Base-by-base conservation (phyloP, 2,797 vertebrate species). In the Chromis chromis region DNA sequence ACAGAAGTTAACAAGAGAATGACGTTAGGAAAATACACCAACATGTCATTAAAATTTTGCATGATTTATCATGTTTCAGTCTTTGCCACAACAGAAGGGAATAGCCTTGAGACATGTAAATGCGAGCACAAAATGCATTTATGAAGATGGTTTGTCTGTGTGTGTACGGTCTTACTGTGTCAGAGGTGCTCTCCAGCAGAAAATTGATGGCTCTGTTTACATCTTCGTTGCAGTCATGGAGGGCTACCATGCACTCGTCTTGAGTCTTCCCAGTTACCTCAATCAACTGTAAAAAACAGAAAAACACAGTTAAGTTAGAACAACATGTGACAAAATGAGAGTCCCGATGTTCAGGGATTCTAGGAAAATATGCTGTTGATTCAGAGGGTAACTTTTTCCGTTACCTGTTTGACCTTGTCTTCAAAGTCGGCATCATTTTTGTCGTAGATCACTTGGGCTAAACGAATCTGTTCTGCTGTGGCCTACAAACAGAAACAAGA, bases 381-480 rank as follows among this genome's bases (percentile, higher is more conserved):
- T 24, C 19, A 53, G 28, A 62, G 65, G 36, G 52, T 24, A 0
- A 1, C 21, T 54, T 50, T 46, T 59, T 56, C 2, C 16, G 16
- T 71, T 93, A 97, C 98, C 95, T 99, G 97, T 92, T 98, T 98
- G 87, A 99, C 96, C 93, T 99, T 98, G 88, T 95, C 96, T 93
- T 99, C 97, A 94, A 98, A 99, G 90, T 98, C 97, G 68, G 95
- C 89, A 58, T 99, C 96, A 6, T 96, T 99, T 95, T 98, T 98
- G 94, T 98, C 97, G 0, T 96, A 98, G 90, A 98, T 98, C 95
- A 99, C 92, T 88, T 99, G 96, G 89, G 97, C 98, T 1, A 99
- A 95, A 88, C 96, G 97, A 88, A 99, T 98, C 92, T 99, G 98
- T 96, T 99, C 98, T 86, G 97, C 97, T 93, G 98, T 99, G 88